Base-by-base conservation (phyloP, 2,888 invertebrate genomes). In the Agrochola circellaris region DNA sequence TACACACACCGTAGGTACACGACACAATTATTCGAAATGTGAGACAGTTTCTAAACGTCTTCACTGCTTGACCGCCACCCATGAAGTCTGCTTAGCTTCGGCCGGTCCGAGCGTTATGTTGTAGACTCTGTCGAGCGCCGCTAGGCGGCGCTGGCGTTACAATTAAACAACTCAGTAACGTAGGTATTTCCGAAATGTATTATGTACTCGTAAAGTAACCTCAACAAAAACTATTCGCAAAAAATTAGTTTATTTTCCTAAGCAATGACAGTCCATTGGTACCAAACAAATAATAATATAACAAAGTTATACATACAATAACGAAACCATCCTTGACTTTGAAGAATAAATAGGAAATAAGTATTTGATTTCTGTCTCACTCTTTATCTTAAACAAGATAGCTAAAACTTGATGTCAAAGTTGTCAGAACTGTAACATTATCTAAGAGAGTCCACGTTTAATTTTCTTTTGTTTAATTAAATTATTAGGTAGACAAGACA, bases 371-470 rank as follows among this genome's bases (percentile, higher is more conserved):
- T n/a, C n/a, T 69, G 38, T 62, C 38, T 66, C 30, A 48, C 7
- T 65, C 7, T 65, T 67, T 74, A 62, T 79, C 68, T n/a, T 58
- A 23, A 62, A 58, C 38, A 38, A 79, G 61, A 62, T 82, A 82
- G 38, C n/a, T 34, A 82, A 62, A 67, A 11, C n/a, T 58, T n/a
- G n/a, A 13, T 45, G 11, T 26, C 26, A 34, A 62, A 67, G 4
- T 77, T 69, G 34, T 69, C 20, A 58, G n/a, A 15, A 54, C 30
- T 58, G n/a, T 23, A 51, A 42, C 23, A 17, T n/a, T 77, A 58
- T 45, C 58, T 30, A 5, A 54, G 6, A 60, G 20, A n/a, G 20
- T 15, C 8, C 0, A 54, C 7, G n/a, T 48, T 56, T 13, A 58
- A 34, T 79, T 54, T 77, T 23, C 4, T 20, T 13, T 75, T 2